Base-by-base conservation (phyloP, 2,888 invertebrate genomes). In the Eristalinus sepulchralis region DNA sequence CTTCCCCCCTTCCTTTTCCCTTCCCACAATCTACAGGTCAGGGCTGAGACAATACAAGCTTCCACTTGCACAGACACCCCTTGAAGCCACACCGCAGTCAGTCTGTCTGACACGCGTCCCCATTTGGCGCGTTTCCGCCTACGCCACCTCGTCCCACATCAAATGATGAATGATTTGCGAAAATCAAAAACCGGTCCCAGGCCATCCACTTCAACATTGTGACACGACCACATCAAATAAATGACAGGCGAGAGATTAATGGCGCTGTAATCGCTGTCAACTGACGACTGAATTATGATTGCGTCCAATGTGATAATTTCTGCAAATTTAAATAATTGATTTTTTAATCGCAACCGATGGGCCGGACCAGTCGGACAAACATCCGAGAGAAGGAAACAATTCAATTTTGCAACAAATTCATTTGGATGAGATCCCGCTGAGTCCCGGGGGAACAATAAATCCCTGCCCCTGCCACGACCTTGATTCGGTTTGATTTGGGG, bases 271-370 rank as follows among this genome's bases (percentile, higher is more conserved):
- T 83, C 71, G 78, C 83, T 86, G 86, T 86, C 86, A 86, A 66
- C 55, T 83, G 70, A 79, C 86, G 73, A 83, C 79, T 86, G 86
- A 86, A 79, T 86, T 86, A 86, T 86, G 82, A 86, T 83, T 75
- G 64, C 71, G 73, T 71, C 34, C 75, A 75, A 71, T 39, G 83
- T 83, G 86, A 86, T 86, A 83, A 86, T 86, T 83, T 57, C 83
- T 67, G 55, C 11, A 55, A 47, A 71, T 71, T 83, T 86, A 66
- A 86, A 86, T 86, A 86, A 86, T 86, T 86, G 83, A 86, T 86
- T 75, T 86, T 86, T 86, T 86, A 86, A 86, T 86, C 86, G 86
- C 70, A 73, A 39, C 59, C 78, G 72, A 77, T 70, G 60, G 24
- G 62, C 17, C 11, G 20, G n/a, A 55, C 33, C 20, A 17, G 22